Evolutionary conservation across 2,888 invertebrate genomes (phyloP).

Genomic region (Stegophylla sp.): DNA sequence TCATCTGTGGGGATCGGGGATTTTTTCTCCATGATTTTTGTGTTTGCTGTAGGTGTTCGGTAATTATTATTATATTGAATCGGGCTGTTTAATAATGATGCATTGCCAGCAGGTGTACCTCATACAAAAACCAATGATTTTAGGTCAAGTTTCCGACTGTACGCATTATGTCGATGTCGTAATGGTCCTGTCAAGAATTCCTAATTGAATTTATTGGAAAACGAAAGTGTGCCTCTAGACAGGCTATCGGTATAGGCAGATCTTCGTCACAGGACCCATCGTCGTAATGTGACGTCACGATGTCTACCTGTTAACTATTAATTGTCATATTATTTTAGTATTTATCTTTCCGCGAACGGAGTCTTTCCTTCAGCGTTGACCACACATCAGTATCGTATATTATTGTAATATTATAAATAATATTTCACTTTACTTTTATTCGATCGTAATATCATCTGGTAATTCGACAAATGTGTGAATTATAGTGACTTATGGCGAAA

Average conservation of each 20-base stretch:
- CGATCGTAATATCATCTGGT: not conserved
- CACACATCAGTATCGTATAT: not conserved
- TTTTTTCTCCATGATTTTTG: conserved; percentile 12
- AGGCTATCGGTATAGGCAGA: not conserved
- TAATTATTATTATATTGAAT: conserved; percentile 35
- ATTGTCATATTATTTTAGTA: not conserved
- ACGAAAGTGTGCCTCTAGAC: conserved; percentile 54
- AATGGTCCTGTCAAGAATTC: conserved; percentile 55
- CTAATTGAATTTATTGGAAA: conserved; percentile 57
- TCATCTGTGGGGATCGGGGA: not conserved
- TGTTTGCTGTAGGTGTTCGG: conserved; percentile 33
- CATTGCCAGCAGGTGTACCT: conserved; percentile 36
- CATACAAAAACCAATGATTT: conserved; percentile 32
- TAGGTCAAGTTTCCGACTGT: conserved; percentile 55
- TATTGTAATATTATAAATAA: no score
- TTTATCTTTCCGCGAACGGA: not conserved
- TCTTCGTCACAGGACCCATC: not conserved
- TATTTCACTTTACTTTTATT: not conserved
- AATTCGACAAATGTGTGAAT: not conserved
- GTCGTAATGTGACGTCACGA: not conserved
- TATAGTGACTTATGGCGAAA: not conserved
- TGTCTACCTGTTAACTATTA: not conserved
- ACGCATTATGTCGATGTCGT: conserved; percentile 45
- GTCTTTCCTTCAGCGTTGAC: not conserved
- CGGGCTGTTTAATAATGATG: conserved; percentile 5